Conservation (phyloP, 2,113 vertebrate genomes). For the Syngnathus typhle region DNA sequence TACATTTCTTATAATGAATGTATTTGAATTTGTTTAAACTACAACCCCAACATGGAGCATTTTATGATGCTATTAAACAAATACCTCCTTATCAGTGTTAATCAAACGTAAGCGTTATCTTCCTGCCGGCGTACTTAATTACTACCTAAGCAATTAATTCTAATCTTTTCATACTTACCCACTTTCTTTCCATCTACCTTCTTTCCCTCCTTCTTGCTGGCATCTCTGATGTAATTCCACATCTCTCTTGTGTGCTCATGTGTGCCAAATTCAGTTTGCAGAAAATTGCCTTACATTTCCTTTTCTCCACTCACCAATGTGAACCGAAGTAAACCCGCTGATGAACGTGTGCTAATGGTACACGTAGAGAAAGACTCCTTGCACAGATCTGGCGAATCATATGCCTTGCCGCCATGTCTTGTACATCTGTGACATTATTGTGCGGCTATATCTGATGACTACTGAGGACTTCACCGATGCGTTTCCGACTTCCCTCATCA, state of each 20-base stretch:
- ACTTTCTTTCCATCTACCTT: slow-evolving; percentile 13
- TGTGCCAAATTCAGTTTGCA: slow-evolving; percentile 26
- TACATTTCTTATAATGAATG: background rate
- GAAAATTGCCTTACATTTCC: slow-evolving; percentile 19
- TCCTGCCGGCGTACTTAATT: background rate
- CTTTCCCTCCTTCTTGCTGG: background rate
- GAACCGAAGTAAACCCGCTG: background rate
- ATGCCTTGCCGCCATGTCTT: background rate
- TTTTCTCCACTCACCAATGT: slow-evolving; percentile 11
- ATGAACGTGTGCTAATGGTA: slow-evolving; percentile 7
- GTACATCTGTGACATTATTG: slow-evolving; percentile 4
- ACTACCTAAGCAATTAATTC: slow-evolving; percentile 4
- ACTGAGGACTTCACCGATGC: background rate
- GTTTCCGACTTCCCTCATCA: slow-evolving; percentile 22
- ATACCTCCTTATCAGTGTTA: background rate
- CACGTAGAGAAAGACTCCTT: background rate
- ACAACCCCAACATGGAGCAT: background rate
- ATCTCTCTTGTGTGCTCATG: slow-evolving; percentile 32
- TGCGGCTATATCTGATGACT: background rate
- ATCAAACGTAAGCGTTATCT: background rate
- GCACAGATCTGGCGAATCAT: background rate
- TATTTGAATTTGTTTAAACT: background rate
- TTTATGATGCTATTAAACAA: background rate
- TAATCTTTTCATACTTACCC: slow-evolving; percentile 31
- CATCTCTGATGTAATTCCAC: slow-evolving; percentile 18